Evolutionary conservation across 2,797 vertebrate genomes (phyloP).

Genomic region (Microctenopoma stevenorrisi): DNA sequence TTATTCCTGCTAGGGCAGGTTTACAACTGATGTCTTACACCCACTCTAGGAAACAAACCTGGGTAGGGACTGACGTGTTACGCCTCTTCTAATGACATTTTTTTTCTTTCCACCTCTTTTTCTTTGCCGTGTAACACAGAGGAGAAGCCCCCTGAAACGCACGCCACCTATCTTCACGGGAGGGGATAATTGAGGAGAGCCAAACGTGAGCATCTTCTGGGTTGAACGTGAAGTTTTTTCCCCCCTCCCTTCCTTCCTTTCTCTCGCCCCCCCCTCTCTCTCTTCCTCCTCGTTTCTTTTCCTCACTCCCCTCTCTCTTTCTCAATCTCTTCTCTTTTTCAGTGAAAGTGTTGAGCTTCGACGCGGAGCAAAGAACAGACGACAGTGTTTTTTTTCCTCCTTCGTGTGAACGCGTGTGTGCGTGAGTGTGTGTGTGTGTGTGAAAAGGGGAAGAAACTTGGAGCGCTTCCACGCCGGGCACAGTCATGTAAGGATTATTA

Average conservation of each 20-base stretch:
- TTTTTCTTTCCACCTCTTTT: conserved; percentile 94
- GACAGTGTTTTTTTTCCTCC: conserved; percentile 45
- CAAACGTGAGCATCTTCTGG: conserved; percentile 99
- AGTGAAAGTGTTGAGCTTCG: conserved; percentile 76
- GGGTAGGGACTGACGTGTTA: conserved; percentile 99
- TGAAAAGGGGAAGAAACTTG: conserved; percentile 61
- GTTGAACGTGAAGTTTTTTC: conserved; percentile 89
- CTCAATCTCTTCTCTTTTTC: conserved; percentile 67
- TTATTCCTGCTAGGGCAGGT: conserved; percentile 99
- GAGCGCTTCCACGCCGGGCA: conserved; percentile 64
- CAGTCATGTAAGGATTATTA: conserved; percentile 60
- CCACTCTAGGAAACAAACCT: conserved; percentile 99
- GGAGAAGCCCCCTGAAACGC: conserved; percentile 95
- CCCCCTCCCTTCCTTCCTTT: neutral
- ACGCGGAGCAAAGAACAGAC: conserved; percentile 69
- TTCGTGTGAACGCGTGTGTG: conserved; percentile 15
- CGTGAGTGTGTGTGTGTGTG: conserved; percentile 12
- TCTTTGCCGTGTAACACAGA: conserved; percentile 91
- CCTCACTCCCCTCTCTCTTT: conserved; percentile 56
- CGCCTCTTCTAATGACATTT: conserved; percentile 99
- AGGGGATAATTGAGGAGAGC: conserved; percentile 99
- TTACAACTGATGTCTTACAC: conserved; percentile 99
- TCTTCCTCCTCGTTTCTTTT: neutral
- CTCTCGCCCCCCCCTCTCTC: neutral
- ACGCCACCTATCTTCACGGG: conserved; percentile 99